phyloP scores from a whole-genome alignment of 2,888 invertebrate species.

The Ophion slaviceki region DNA sequence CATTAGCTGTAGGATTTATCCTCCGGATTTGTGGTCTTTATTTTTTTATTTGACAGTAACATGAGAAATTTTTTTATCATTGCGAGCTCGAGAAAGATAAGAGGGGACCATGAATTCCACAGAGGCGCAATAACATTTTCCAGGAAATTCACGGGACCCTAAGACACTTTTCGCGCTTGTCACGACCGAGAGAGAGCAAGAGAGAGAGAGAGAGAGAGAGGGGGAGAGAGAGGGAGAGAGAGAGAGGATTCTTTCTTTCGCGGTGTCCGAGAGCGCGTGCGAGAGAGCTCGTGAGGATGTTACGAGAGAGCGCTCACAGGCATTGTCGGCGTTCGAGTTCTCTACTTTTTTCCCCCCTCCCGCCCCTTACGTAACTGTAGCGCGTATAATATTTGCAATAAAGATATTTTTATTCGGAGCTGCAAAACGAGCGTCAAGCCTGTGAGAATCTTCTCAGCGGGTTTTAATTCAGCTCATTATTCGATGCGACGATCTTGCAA shows the following conservation, averaged over 20 bases:
- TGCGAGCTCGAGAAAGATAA: slow-evolving; percentile 21
- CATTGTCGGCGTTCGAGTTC: slow-evolving; percentile 62
- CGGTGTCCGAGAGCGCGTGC: slow-evolving; percentile 37
- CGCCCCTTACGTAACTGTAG: slow-evolving; percentile 71
- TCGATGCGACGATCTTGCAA: slow-evolving; percentile 21
- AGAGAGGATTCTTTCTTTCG: slow-evolving; percentile 2
- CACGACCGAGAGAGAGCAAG: slow-evolving; percentile 34
- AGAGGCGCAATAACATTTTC: slow-evolving; percentile 39
- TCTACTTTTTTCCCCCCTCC: slow-evolving; percentile 37
- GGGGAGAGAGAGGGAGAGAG: not conserved
- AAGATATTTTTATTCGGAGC: slow-evolving; percentile 44
- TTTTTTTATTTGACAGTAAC: slow-evolving; percentile 6
- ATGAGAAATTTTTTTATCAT: slow-evolving; percentile 1
- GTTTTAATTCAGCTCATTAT: slow-evolving; percentile 22
- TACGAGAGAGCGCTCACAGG: slow-evolving; percentile 73
- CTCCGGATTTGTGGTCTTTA: not conserved
- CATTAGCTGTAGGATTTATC: not conserved
- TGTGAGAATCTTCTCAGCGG: slow-evolving; percentile 76
- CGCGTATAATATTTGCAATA: slow-evolving; percentile 38
- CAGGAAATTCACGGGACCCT: slow-evolving; percentile 25
- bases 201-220: slow-evolving; percentile 35
- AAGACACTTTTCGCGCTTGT: slow-evolving; percentile 24
- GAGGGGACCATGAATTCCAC: slow-evolving; percentile 27
- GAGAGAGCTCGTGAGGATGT: slow-evolving; percentile 71
- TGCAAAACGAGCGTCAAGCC: slow-evolving; percentile 56